phyloP scores from a whole-genome alignment of 2,113 vertebrate species.

The Australoheros scitulus region DNA sequence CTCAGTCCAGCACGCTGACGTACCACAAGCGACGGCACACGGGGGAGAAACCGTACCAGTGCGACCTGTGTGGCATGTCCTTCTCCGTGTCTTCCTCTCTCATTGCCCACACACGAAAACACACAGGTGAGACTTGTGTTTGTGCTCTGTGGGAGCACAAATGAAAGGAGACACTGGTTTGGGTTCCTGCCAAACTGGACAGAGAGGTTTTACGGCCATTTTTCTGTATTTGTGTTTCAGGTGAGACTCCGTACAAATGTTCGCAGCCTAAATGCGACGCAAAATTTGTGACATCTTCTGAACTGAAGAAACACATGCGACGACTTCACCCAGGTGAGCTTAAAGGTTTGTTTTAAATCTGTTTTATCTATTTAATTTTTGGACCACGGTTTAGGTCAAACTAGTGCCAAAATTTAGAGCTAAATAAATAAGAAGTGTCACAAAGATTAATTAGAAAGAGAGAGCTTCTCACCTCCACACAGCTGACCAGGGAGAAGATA shows the following conservation, averaged over 20 bases:
- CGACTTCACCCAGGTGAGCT: conserved; percentile 90
- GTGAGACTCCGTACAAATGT: conserved; percentile 79
- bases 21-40: conserved; percentile 97
- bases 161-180: no score
- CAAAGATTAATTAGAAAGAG: not conserved
- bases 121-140: conserved; percentile 83
- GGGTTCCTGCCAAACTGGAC: rapidly evolving
- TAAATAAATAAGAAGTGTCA: not conserved
- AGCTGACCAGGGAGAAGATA: not conserved
- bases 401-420: no score
- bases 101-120: conserved; percentile 94
- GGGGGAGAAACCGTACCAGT: conserved; percentile 96
- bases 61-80: conserved; percentile 95
- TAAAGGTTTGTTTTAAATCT: not conserved
- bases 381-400: no score
- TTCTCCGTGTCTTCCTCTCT: conserved; percentile 98
- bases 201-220: not conserved
- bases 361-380: no score
- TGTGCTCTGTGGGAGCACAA: not conserved
- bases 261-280: conserved; percentile 60
- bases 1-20: conserved; percentile 96
- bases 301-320: conserved; percentile 95
- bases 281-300: conserved; percentile 88
- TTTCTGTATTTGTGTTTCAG: conserved; percentile 41
- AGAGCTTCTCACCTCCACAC: not conserved